phyloP scores from a whole-genome alignment of 1,140 invertebrate species.

The Anastrepha obliqua region DNA sequence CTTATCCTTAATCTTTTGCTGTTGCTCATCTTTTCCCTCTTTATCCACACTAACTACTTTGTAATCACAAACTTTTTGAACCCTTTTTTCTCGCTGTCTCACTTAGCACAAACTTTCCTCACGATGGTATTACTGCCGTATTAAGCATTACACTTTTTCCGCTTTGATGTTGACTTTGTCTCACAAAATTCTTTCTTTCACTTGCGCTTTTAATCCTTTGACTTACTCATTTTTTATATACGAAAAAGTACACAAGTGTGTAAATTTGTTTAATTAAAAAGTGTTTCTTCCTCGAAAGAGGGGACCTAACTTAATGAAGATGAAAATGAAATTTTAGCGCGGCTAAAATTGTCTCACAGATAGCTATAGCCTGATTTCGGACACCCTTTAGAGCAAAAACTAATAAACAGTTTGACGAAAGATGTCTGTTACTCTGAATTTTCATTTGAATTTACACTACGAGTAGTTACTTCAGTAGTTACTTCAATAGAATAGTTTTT shows the following conservation, averaged over 20 bases:
- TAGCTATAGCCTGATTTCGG: too few species aligned
- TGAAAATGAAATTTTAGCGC: too few species aligned
- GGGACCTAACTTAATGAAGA: neutral
- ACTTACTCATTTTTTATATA: neutral
- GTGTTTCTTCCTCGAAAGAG: neutral
- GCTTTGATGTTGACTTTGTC: slow-evolving; percentile 26
- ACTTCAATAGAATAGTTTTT: too few species aligned
- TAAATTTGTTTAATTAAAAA: neutral
- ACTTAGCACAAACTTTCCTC: neutral
- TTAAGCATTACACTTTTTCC: slow-evolving; percentile 39
- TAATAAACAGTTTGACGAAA: too few species aligned
- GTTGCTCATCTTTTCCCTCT: neutral
- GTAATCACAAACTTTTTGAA: slow-evolving; percentile 12
- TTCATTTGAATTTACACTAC: too few species aligned
- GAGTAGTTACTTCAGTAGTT: too few species aligned
- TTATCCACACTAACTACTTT: neutral
- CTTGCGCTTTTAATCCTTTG: slow-evolving; percentile 32
- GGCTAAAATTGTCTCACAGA: too few species aligned
- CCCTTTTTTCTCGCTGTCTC: neutral
- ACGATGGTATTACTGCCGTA: neutral
- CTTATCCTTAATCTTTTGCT: neutral
- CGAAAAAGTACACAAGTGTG: neutral
- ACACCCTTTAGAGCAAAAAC: too few species aligned
- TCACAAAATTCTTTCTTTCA: neutral
- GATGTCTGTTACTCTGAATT: too few species aligned